These are phyloP conservation scores for Limnephilus rhombicus DNA, from an alignment of 2,888 invertebrate species.

Conservation along the genomic window DNA sequence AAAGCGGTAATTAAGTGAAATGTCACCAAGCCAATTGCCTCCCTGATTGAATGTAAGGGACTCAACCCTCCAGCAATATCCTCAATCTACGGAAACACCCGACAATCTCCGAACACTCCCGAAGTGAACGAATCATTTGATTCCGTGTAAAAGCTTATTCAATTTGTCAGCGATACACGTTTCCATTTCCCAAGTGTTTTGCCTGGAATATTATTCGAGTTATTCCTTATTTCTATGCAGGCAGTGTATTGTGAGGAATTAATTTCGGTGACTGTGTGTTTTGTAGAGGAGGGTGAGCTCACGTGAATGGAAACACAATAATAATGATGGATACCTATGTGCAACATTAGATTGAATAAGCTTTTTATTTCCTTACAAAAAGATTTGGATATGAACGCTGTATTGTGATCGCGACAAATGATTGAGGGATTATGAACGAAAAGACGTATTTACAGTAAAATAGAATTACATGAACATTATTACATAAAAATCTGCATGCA, in stretches of 20 bases:
- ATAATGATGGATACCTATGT: constrained; percentile 48
- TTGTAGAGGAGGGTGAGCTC: constrained; percentile 27
- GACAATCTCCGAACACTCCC: constrained; percentile 24
- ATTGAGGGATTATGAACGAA: neutral
- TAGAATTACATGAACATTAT: neutral
- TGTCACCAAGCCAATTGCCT: constrained; percentile 65
- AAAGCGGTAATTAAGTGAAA: constrained; percentile 65
- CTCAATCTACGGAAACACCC: neutral
- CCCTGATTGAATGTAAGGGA: constrained; percentile 64
- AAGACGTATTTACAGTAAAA: neutral
- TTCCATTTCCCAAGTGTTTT: constrained; percentile 52
- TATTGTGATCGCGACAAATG: constrained; percentile 19
- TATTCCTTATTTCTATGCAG: constrained; percentile 27
- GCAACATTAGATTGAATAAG: constrained; percentile 41
- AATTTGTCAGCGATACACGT: constrained; percentile 55
- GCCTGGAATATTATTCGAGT: constrained; percentile 29
- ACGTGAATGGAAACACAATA: constrained; percentile 48
- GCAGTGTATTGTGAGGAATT: constrained; percentile 38
- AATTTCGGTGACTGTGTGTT: constrained; percentile 52
- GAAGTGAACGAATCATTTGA: constrained; percentile 34
- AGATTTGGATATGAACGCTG: constrained; percentile 15
- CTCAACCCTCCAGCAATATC: constrained; percentile 4
- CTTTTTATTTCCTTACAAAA: constrained; percentile 45
- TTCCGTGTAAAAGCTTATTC: constrained; percentile 48
- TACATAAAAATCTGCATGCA: no score